Conservation (phyloP, 2,888 invertebrate genomes). For the Dermolepida albohirtum region DNA sequence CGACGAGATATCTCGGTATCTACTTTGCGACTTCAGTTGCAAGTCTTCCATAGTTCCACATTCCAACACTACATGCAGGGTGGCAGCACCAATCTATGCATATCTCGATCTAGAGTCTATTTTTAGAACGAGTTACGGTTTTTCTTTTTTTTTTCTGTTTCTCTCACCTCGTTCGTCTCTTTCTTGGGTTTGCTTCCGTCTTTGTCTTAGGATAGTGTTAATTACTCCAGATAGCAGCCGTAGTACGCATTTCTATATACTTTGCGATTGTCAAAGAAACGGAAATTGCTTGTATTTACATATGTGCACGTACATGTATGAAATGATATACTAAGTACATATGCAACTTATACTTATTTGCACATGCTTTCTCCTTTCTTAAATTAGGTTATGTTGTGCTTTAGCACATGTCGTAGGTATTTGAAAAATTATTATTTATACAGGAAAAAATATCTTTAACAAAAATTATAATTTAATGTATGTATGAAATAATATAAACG, state of each 20-base stretch:
- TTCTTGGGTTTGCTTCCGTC: neutral
- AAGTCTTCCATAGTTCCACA: slow-evolving; percentile 39
- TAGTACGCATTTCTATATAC: slow-evolving; percentile 22
- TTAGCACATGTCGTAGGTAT: too few relatives aligned
- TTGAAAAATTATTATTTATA: too few relatives aligned
- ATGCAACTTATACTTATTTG: too few relatives aligned
- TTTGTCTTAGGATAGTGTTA: slow-evolving; percentile 1
- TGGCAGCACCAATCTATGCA: slow-evolving; percentile 47
- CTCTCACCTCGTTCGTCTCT: slow-evolving; percentile 3
- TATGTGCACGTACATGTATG: neutral
- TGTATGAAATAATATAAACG: too few relatives aligned
- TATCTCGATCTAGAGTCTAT: slow-evolving; percentile 52
- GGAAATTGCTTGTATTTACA: slow-evolving; percentile 14
- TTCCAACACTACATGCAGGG: slow-evolving; percentile 45
- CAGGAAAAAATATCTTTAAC: too few relatives aligned
- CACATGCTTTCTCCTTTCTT: too few relatives aligned
- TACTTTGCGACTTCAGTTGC: slow-evolving; percentile 5
- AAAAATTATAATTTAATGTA: too few relatives aligned
- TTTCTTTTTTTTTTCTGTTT: slow-evolving; percentile 54
- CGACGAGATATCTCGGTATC: neutral
- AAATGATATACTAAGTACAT: too few relatives aligned
- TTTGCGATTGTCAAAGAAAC: slow-evolving; percentile 11
- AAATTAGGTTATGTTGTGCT: too few relatives aligned
- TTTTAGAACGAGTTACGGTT: slow-evolving; percentile 56
- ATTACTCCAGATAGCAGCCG: slow-evolving; percentile 7